Conservation (phyloP, 2,113 vertebrate species). For the Hydropotes inermis region DNA sequence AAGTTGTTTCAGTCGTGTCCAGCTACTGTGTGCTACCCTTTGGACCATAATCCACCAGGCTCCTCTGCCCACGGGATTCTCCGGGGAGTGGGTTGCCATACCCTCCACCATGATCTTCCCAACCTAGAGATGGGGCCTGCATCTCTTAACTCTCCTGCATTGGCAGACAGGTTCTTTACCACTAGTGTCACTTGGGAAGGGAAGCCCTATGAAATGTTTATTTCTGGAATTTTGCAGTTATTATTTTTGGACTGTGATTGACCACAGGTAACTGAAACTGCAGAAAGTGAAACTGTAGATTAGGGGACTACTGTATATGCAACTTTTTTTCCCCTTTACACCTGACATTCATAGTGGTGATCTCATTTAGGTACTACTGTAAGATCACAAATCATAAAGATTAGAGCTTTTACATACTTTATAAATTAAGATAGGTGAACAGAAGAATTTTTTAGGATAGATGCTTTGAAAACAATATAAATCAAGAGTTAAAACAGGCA, state of each 20-base stretch:
- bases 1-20: background rate
- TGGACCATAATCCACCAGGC: background rate
- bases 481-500: background rate
- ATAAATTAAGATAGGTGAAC: background rate
- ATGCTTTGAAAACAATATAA: constrained; percentile 1
- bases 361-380: background rate
- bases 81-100: background rate
- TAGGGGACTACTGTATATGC: background rate
- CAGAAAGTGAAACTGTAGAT: background rate
- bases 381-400: background rate
- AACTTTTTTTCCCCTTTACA: background rate
- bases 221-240: background rate
- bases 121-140: background rate
- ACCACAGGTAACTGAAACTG: background rate
- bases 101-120: background rate
- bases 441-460: background rate
- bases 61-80: background rate
- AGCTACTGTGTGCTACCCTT: background rate
- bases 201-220: background rate
- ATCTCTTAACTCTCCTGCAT: background rate
- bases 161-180: background rate
- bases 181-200: background rate
- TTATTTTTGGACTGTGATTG: background rate
- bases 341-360: background rate
- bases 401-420: background rate